Evolutionary conservation across 1,140 invertebrate species (phyloP), one percentile per base, ranked within the genome.

Genomic region (Drosophila auraria): DNA sequence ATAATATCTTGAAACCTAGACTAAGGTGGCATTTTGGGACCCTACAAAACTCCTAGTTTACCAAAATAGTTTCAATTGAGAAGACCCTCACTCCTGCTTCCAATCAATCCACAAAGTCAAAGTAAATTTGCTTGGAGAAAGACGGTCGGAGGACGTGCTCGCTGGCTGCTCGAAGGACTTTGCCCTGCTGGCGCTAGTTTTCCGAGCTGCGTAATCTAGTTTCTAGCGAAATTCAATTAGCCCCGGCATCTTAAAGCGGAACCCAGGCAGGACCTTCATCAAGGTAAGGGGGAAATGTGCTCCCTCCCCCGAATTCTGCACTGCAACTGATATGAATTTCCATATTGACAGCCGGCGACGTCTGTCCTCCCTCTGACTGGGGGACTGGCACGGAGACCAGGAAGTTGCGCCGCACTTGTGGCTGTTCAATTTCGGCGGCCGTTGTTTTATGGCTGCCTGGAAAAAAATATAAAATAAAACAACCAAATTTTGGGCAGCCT

Each of bases 331-430:
- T 89, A 89, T 90, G 86, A 89, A 89, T 91, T 89, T 89, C 68
- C 86, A 82, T 91, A 89, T 89, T 89, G 86, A 89, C 86, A 89
- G 86, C 86, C 86, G 86, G 82, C 86, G 86, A 90, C 78, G 86
- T 58, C 69, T 84, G 82, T 47, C 71, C 20, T 20, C 20, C 20
- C 20, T 20, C 20, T 20, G 20, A 20, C 20, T 20, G 20, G 20
- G 20, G 33, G 33, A 36, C 33, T 36, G 33, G 33, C 33, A 11
- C 33, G 8, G 27, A 51, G 54, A 20, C 27, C 54, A 61, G 70
- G 57, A 73, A 60, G 45, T 73, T 68, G n/a, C 15, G 27, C 60
- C 61, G 47, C 66, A 56, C 70, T 83, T 83, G 70, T 84, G 61
- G 51, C 80, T 61, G 83, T 87, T 87, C 80, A 87, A 87, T 84